phyloP scores from a whole-genome alignment of 92 coral and sea anemone species.

The Bergia sp. region DNA sequence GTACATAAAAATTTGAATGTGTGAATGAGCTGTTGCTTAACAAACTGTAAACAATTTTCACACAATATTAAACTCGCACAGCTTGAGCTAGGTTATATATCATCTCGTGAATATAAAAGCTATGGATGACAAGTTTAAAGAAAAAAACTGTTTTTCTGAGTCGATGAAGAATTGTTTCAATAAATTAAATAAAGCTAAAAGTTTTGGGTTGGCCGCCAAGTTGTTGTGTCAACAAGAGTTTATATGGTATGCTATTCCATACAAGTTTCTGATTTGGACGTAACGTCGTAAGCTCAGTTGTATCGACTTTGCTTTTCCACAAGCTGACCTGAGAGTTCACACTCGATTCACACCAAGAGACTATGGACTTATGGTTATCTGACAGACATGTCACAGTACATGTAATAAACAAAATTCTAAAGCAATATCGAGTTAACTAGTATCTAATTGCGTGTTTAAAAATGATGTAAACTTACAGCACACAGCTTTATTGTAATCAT shows the following conservation, averaged over 20 bases:
- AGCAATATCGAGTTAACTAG: neutral
- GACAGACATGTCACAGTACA: neutral
- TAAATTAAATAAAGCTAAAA: too few relatives aligned
- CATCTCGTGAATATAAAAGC: neutral
- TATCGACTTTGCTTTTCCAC: neutral
- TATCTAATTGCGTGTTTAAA: neutral
- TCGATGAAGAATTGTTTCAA: too few relatives aligned
- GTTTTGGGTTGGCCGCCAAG: too few relatives aligned
- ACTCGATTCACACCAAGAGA: neutral
- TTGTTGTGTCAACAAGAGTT: too few relatives aligned
- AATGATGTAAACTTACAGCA: neutral
- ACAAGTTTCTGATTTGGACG: too few relatives aligned
- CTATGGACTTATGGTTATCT: too few relatives aligned
- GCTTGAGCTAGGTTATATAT: neutral
- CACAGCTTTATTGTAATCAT: neutral
- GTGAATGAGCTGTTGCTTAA: neutral
- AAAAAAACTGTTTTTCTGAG: too few relatives aligned
- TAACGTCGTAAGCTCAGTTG: too few relatives aligned
- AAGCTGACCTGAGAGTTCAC: neutral
- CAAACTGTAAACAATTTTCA: neutral
- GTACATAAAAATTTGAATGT: neutral
- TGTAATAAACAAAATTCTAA: too few relatives aligned
- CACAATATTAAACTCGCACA: neutral
- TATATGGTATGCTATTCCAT: too few relatives aligned
- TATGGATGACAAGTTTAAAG: neutral